A percentile compares a stretch with the other conserved stretches of the same genome.
Evolutionary conservation across 37 sponge, comb jelly and placozoan species (phyloP).

Genomic region (Hormiphora californensis): DNA sequence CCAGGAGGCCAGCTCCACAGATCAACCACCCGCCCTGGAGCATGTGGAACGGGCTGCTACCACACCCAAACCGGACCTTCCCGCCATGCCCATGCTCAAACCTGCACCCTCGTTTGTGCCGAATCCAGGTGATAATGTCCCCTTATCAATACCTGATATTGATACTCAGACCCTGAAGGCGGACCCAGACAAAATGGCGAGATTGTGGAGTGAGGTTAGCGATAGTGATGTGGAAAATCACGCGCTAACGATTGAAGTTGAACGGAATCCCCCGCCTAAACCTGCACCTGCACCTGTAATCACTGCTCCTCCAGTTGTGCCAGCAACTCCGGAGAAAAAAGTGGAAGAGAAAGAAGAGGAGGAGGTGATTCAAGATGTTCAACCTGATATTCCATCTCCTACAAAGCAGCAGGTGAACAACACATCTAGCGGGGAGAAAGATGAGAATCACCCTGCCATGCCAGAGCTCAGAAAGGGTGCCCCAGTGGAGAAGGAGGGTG

Average conservation of each 20-base stretch:
- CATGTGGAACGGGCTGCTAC: neutral
- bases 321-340: no score
- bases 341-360: no score
- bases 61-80: neutral
- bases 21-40: conserved; percentile 27
- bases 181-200: neutral
- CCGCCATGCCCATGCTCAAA: conserved; percentile 29
- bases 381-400: no score
- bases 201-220: neutral
- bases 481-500: neutral
- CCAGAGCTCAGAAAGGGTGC: no score
- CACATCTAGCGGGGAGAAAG: neutral
- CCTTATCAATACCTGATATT: conserved; percentile 1
- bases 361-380: no score
- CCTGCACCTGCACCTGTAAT: no score
- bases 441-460: no score
- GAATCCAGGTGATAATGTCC: neutral
- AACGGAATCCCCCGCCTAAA: neutral
- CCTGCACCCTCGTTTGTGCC: conserved; percentile 2
- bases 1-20: conserved; percentile 27
- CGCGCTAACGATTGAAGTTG: conserved; percentile 27
- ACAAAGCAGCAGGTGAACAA: no score
- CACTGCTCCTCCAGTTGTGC: no score
- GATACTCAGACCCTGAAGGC: neutral
- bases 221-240: conserved; percentile 18